Percentiles rank a stretch among this genome's conserved stretches.
Conservation (phyloP, 2,797 vertebrate species). For the Pipistrellus pygmaeus region DNA sequence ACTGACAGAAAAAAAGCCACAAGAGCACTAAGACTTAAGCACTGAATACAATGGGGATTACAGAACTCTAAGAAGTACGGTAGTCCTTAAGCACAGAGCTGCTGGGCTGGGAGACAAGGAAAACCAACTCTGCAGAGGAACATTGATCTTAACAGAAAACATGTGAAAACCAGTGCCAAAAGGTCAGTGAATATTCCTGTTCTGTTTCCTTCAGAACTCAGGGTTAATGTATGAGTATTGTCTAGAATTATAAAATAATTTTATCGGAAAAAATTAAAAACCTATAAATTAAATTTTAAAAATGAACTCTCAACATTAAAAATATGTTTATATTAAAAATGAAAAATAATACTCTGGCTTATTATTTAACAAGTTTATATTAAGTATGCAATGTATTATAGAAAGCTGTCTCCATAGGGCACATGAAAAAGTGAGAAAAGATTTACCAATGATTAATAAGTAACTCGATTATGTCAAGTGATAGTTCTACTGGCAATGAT, state of each 20-base stretch:
- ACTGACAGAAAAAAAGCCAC: constrained; percentile 39
- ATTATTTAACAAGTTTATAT: not conserved
- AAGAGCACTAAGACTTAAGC: constrained; percentile 46
- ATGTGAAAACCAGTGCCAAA: not conserved
- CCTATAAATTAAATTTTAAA: not conserved
- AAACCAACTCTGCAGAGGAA: not conserved
- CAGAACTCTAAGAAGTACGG: not conserved
- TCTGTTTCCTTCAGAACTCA: not conserved
- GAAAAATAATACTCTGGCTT: not conserved
- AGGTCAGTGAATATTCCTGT: not conserved
- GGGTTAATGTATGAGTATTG: not conserved
- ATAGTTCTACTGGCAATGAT: not conserved
- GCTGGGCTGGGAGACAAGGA: not conserved
- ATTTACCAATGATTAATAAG: constrained; percentile 34
- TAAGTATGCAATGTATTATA: constrained; percentile 47
- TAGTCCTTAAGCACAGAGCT: constrained; percentile 6
- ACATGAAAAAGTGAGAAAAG: constrained; percentile 10
- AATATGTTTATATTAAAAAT: not conserved
- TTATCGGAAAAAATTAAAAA: not conserved
- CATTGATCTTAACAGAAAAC: not conserved
- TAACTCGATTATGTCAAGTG: constrained; percentile 11
- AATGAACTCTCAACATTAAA: not conserved
- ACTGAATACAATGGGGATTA: constrained; percentile 67
- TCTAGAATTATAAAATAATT: not conserved
- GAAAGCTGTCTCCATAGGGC: not conserved